Conservation (phyloP, 2,888 invertebrate species). For the Polydrusus pterygomalis region DNA sequence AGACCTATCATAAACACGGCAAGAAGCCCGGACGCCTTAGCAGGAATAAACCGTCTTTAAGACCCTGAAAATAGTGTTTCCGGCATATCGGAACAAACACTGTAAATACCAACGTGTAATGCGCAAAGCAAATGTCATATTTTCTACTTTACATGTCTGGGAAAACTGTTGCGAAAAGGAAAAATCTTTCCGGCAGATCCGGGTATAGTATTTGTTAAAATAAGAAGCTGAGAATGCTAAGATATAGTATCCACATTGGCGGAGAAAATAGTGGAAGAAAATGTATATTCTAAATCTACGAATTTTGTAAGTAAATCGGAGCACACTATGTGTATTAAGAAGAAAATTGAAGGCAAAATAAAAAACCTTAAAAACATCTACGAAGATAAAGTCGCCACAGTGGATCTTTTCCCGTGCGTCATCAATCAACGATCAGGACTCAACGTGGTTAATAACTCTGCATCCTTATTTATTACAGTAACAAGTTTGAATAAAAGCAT, state of each 20-base stretch:
- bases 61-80: constrained; percentile 30
- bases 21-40: neutral
- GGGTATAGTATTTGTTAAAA: constrained; percentile 54
- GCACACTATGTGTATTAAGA: no score
- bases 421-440: no score
- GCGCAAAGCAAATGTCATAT: constrained; percentile 62
- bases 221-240: constrained; percentile 57
- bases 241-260: constrained; percentile 52
- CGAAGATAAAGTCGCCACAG: no score
- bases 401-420: no score
- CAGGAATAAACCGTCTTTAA: constrained; percentile 21
- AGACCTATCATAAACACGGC: no score
- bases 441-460: no score
- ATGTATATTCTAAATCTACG: neutral
- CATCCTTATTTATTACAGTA: no score
- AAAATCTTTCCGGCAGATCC: constrained; percentile 49
- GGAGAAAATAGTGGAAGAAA: neutral
- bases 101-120: constrained; percentile 57
- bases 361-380: no score
- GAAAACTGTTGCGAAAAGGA: constrained; percentile 55
- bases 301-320: no score
- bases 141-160: constrained; percentile 62
- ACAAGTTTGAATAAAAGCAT: no score
- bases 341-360: no score
- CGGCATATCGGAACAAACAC: constrained; percentile 38